Base-by-base conservation (phyloP, 2,888 invertebrate species). In the Alitta virens region DNA sequence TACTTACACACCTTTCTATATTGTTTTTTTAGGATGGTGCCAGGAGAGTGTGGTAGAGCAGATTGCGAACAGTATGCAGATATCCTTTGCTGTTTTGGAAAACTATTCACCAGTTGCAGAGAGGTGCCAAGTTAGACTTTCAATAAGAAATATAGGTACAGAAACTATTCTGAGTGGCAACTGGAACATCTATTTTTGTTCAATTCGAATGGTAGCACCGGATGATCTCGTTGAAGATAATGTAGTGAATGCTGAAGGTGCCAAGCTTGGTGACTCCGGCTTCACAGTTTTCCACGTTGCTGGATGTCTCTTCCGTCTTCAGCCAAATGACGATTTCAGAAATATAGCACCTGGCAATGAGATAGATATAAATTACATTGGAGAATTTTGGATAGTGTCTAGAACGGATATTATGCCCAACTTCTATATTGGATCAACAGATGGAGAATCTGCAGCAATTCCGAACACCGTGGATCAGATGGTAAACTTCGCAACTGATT, bases 341-440 rank as follows among this genome's bases (percentile, higher is more conserved):
- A 18, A 42, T 33, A 56, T 68, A 21, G 67, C 24, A 24, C 64
- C 70, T 23, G 65, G 63, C 7, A 65, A 61, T 14, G 52, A 50
- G 7, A 26, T 66, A 2, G 51, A 24, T 2, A 67, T 73, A 53
- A 56, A 25, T 2, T 67, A 68, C 24, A 54, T 64, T 50, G 56
- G 67, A 1, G 57, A 53, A 5, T 65, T 66, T 21, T 71, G 67
- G 50, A 68, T 68, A 25, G 67, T 72, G 14, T 54, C 70, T 0
- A 65, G 67, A 14, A 71, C 74, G 0, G 73, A 73, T 59, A 63
- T 66, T 2, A 65, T 71, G 60, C 75, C 75, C 1, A 71, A 72
- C 60, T 75, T 74, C 72, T 75, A 71, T 52, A 63, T 75, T 0
- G 60, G 63, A 14, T 12, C n/a, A n/a, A 3, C 7, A 18, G n/a